These are phyloP conservation scores for Tetragonula clypearis DNA, from an alignment of 1,140 invertebrate species.

Conservation along the genomic window DNA sequence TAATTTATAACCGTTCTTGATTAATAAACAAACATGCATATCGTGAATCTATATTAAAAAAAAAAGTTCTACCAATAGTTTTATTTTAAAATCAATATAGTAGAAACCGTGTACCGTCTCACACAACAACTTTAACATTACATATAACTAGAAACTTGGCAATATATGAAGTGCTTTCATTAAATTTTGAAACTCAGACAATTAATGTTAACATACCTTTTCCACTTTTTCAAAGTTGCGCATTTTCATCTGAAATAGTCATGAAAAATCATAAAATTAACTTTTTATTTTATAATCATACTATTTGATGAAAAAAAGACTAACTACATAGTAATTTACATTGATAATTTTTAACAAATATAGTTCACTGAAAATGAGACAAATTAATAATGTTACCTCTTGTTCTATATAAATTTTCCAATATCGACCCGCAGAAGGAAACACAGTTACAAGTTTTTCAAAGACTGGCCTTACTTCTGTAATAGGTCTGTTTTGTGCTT, in stretches of 20 bases:
- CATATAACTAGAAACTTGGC: constrained; percentile 44
- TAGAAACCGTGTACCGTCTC: constrained; percentile 40
- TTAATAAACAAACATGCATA: constrained; percentile 48
- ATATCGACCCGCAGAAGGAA: constrained; percentile 97
- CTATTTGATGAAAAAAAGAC: constrained; percentile 1
- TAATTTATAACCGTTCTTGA: constrained; percentile 17
- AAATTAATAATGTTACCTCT: constrained; percentile 86
- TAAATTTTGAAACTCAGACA: constrained; percentile 68
- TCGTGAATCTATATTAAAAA: constrained; percentile 1
- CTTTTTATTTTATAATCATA: neutral
- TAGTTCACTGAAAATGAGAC: neutral
- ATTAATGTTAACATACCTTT: constrained; percentile 90
- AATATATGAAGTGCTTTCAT: constrained; percentile 60
- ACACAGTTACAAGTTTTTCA: constrained; percentile 95
- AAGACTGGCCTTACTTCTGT: constrained; percentile 95
- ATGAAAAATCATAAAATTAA: constrained; percentile 40
- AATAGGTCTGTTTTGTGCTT: constrained; percentile 94
- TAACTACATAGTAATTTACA: neutral
- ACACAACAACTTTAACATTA: constrained; percentile 63
- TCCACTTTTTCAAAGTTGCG: constrained; percentile 98
- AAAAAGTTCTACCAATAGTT: constrained; percentile 8
- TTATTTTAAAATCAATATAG: constrained; percentile 9
- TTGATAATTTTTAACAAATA: neutral
- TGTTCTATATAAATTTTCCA: constrained; percentile 99
- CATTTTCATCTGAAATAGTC: constrained; percentile 92